Evolutionary conservation across 1,140 invertebrate species (phyloP), one percentile per base, ranked within the genome.

Genomic region (Venustaconcha ellipsiformis): DNA sequence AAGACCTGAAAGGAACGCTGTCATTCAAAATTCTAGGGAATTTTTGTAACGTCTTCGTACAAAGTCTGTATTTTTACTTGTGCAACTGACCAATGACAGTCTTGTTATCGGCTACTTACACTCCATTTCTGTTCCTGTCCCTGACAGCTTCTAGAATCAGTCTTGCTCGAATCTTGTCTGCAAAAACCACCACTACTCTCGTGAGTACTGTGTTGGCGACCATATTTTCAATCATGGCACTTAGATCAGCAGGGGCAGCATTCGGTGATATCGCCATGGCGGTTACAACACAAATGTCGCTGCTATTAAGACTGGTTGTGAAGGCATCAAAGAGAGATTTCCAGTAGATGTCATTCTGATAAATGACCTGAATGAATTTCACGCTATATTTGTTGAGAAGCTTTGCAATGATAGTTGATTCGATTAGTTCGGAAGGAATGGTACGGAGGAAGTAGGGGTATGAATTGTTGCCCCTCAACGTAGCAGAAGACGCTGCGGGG

Each of bases 391-490:
- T 59, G 17, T 48, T 20, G 11, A 84, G 67, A 13, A 86, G 60
- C 30, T 55, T 55, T 8, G 78, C 78, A 62, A 85, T 75, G 3
- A 78, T 59, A 18, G 74, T 37, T 14, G 74, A 70, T 48, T 82
- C 76, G 18, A 79, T 30, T 8, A 57, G 57, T 55, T 82, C 80
- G 14, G 81, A 82, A 14, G 85, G 85, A 1, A 83, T 80, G 18
- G 81, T 80, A 37, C 83, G 68, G 0, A 86, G 78, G 64, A 86
- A 82, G 63, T 82, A 86, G 4, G 77, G 68, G 59, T 75, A 81
- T 18, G 57, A 79, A 55, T 70, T 70, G 37, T 20, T 48, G 57
- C 78, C 57, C 20, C 71, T 74, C 1, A 84, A 70, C 17, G 37
- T 57, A 23, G 79, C 69, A 14, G 82, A 82, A 0, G 82, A 82